Evolutionary conservation across 35 echinoderm and acorn worm species (phyloP).

Genomic region (Eucidaris tribuloides): DNA sequence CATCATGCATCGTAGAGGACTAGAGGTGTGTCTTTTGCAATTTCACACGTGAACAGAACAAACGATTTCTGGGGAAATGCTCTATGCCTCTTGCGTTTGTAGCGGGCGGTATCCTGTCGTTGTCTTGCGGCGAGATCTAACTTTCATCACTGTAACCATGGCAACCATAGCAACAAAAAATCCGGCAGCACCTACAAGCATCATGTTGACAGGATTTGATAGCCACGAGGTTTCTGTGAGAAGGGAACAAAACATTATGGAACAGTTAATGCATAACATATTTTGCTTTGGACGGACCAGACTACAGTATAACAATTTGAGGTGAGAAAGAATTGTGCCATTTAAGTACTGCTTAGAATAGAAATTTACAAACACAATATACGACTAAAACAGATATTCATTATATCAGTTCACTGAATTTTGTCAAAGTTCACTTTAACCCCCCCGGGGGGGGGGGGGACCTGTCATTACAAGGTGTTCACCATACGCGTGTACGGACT

Average conservation of each 20-base stretch:
- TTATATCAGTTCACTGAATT: no score
- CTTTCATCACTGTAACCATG: background rate
- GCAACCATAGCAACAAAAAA: conserved; percentile 20
- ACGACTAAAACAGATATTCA: background rate
- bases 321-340: background rate
- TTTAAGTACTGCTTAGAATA: background rate
- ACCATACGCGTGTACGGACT: no score
- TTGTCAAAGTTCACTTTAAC: no score
- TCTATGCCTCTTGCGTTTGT: background rate
- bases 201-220: conserved; percentile 9
- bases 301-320: background rate
- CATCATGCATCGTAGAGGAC: no score
- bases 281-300: no score
- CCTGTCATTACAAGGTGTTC: no score
- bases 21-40: no score
- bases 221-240: conserved; percentile 6
- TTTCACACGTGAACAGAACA: no score
- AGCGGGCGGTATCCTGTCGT: background rate
- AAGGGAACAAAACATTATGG: no score
- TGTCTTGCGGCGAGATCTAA: background rate
- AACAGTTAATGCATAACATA: background rate
- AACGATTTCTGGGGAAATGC: no score
- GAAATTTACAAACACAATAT: background rate
- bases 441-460: no score
- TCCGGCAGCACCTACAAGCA: conserved; percentile 9